Conservation (phyloP, 2,113 vertebrate genomes). For the Sebastes schlegelii region DNA sequence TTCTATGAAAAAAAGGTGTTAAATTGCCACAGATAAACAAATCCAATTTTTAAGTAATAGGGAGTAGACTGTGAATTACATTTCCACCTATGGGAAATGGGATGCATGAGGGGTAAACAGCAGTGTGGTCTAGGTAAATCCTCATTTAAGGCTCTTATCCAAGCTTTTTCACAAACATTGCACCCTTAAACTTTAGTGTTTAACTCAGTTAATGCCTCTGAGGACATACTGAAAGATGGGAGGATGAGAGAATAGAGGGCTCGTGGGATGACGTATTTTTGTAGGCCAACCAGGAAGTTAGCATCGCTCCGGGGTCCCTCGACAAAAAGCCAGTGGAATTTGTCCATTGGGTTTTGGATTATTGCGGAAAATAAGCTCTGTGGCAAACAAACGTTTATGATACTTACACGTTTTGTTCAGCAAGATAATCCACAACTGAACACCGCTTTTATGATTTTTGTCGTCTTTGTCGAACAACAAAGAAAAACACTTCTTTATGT, state of each 20-base stretch:
- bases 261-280: background rate
- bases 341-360: too few relatives aligned
- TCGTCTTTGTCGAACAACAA: background rate
- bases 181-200: background rate
- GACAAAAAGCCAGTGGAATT: too few relatives aligned
- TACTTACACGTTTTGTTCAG: too few relatives aligned
- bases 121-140: background rate
- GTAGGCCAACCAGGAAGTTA: too few relatives aligned
- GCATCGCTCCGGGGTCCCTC: too few relatives aligned
- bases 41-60: slow-evolving; percentile 23
- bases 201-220: background rate
- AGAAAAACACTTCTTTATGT: background rate
- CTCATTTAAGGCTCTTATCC: background rate
- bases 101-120: background rate
- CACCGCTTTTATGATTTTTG: too few relatives aligned
- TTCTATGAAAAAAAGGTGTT: slow-evolving; percentile 23
- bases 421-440: too few relatives aligned
- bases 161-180: background rate
- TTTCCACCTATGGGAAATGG: background rate
- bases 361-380: too few relatives aligned
- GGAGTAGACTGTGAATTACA: background rate
- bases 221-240: background rate
- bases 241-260: background rate
- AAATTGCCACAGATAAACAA: slow-evolving; percentile 15
- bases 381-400: too few relatives aligned